Evolutionary conservation across 2,888 invertebrate species (phyloP).

Genomic region (Andrena hattorfiana): DNA sequence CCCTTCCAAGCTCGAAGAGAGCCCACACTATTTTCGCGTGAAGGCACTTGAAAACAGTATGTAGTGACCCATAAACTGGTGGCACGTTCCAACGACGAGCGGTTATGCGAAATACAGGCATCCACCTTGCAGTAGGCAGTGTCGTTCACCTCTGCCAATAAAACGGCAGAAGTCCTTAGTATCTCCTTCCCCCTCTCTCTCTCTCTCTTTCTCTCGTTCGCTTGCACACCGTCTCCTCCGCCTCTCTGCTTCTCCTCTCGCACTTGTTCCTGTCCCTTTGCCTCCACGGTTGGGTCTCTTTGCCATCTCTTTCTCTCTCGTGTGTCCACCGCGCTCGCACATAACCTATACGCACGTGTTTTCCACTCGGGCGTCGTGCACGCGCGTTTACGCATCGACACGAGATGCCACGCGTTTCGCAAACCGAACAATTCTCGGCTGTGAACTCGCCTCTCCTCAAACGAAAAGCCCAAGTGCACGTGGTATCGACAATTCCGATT

Average conservation of each 20-base stretch:
- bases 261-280: slow-evolving; percentile 43
- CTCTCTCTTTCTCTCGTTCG: slow-evolving; percentile 8
- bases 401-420: slow-evolving; percentile 29
- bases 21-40: slow-evolving; percentile 32
- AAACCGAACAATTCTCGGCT: slow-evolving; percentile 4
- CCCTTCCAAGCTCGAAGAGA: slow-evolving; percentile 17
- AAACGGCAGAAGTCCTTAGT: slow-evolving; percentile 67
- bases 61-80: slow-evolving; percentile 73
- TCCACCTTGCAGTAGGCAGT: slow-evolving; percentile 67
- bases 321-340: slow-evolving; percentile 22
- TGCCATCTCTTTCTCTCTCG: slow-evolving; percentile 11
- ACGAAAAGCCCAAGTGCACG: not conserved
- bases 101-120: slow-evolving; percentile 68
- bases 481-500: not conserved
- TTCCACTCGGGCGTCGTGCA: slow-evolving; percentile 20
- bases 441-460: not conserved
- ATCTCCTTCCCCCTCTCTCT: slow-evolving; percentile 40
- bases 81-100: slow-evolving; percentile 62
- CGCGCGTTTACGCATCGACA: slow-evolving; percentile 43
- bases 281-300: slow-evolving; percentile 35
- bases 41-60: slow-evolving; percentile 53
- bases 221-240: slow-evolving; percentile 31
- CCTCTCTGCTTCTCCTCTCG: slow-evolving; percentile 35
- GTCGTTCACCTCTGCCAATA: slow-evolving; percentile 78
- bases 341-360: slow-evolving; percentile 68